These are phyloP conservation scores for Ptyas mucosa DNA, from an alignment of 2,113 vertebrate genomes.

Conservation along the genomic window DNA sequence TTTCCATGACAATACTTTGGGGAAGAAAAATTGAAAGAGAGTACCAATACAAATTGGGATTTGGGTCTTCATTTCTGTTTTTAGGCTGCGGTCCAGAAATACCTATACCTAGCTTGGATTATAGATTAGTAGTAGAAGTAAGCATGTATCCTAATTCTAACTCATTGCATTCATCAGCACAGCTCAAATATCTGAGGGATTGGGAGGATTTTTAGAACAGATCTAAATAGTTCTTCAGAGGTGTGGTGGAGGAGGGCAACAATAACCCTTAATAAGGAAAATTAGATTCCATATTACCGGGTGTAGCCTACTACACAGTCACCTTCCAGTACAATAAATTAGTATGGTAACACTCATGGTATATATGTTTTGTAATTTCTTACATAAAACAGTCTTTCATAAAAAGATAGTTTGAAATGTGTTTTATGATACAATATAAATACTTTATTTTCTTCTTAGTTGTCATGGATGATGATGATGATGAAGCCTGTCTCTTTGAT, in stretches of 20 bases:
- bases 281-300: neutral
- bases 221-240: neutral
- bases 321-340: neutral
- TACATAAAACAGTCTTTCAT: neutral
- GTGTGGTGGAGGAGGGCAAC: neutral
- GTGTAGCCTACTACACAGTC: neutral
- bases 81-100: neutral
- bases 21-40: neutral
- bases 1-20: neutral
- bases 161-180: neutral
- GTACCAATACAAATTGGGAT: neutral
- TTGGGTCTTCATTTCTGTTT: neutral
- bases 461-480: conserved; percentile 99
- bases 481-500: conserved; percentile 98
- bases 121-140: neutral
- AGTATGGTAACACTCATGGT: neutral
- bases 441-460: conserved; percentile 70
- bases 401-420: conserved; percentile 16
- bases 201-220: neutral
- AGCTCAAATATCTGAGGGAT: neutral
- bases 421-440: conserved; percentile 6
- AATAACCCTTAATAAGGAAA: neutral
- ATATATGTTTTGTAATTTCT: neutral
- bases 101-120: neutral
- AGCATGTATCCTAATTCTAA: neutral